Percentiles rank a stretch among this genome's conserved stretches.
phyloP scores from a whole-genome alignment of 2,113 vertebrate species.

The Lampris megalopsis region DNA sequence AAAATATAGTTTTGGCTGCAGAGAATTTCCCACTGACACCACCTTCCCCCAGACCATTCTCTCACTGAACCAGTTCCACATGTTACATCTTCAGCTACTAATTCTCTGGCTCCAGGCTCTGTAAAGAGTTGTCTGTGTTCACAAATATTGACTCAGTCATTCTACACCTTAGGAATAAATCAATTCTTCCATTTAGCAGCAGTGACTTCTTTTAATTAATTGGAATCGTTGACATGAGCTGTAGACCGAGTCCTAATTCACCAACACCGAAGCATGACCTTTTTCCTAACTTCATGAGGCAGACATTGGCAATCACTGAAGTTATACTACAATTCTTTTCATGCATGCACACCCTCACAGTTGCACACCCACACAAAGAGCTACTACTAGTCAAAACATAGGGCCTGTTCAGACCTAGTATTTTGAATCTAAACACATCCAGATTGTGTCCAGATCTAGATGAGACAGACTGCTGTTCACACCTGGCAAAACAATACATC shows the following conservation, averaged over 20 bases:
- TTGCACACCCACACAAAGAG: not conserved
- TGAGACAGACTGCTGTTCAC: no score
- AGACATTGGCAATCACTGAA: slow-evolving; percentile 2
- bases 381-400: no score
- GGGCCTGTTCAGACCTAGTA: no score
- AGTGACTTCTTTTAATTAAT: slow-evolving; percentile 6
- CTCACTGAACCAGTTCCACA: slow-evolving; percentile 18
- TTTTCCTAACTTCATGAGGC: not conserved
- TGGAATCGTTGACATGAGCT: not conserved
- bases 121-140: slow-evolving; percentile 13
- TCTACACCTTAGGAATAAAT: slow-evolving; percentile 18
- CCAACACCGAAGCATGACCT: not conserved
- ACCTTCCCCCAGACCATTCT: slow-evolving; percentile 31
- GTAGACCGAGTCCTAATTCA: not conserved
- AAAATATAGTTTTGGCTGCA: slow-evolving; percentile 3
- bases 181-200: slow-evolving; percentile 19
- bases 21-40: not conserved
- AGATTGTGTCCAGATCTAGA: no score
- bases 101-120: slow-evolving; percentile 20
- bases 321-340: not conserved
- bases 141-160: slow-evolving; percentile 41
- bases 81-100: slow-evolving; percentile 26
- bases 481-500: no score
- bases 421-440: no score
- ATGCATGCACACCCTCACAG: not conserved